Evolutionary conservation across 2,113 vertebrate genomes (phyloP).

Genomic region (Plecotus auritus): DNA sequence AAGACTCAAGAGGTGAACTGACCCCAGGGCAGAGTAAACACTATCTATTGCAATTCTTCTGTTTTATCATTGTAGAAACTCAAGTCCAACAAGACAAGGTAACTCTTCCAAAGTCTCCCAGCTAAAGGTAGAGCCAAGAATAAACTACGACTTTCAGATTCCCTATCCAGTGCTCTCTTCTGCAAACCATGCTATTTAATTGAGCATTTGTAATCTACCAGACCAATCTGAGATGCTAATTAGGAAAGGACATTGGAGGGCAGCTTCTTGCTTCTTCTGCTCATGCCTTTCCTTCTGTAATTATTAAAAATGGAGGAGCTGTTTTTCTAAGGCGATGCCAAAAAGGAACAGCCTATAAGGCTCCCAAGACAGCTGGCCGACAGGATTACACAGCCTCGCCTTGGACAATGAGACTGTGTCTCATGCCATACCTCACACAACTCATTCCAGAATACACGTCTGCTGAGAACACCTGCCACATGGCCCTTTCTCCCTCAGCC

Average conservation of each 20-base stretch:
- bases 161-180: background rate
- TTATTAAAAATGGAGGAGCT: background rate
- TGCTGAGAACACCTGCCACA: constrained; percentile 38
- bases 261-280: background rate
- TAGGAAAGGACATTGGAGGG: background rate
- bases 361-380: constrained; percentile 38
- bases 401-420: constrained; percentile 19
- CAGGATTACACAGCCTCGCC: background rate
- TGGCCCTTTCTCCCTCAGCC: background rate
- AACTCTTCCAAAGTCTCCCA: background rate
- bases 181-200: background rate
- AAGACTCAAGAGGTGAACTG: background rate
- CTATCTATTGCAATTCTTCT: background rate
- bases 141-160: background rate
- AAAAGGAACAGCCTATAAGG: background rate
- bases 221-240: background rate
- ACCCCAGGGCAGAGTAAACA: background rate
- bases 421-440: background rate
- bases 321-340: background rate
- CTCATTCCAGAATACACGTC: constrained; percentile 19
- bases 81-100: background rate
- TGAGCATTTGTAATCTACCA: background rate
- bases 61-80: background rate
- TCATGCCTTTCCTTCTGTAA: background rate
- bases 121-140: background rate